Base-by-base conservation (phyloP, 2,888 invertebrate genomes). In the Apotomis betuletana region DNA sequence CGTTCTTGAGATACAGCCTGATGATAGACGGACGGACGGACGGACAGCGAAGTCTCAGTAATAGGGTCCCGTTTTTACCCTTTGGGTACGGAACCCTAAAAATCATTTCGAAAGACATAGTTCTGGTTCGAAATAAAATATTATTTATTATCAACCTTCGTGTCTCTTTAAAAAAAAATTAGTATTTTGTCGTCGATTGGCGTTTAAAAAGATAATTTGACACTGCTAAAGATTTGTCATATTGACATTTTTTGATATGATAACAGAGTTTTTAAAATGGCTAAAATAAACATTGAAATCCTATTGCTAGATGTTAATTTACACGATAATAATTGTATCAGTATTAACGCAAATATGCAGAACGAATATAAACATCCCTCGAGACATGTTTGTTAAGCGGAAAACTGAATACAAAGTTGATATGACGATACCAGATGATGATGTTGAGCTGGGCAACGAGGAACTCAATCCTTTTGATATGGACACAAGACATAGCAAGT, bases 391-490 rank as follows among this genome's bases (percentile, higher is more conserved):
- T 5, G 68, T 83, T 58, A 83, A 79, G 73, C 80, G 83, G 69
- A 80, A 77, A 70, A 78, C 75, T 5, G 81, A 83, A 70, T 85
- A 84, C 65, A 83, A 79, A 67, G 81, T 88, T 27, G 82, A 87
- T 61, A 78, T 85, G 62, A 67, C 75, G 0, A 74, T 88, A 15
- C 72, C 74, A 10, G 81, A 85, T 0, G 79, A 82, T 0, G 87
- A 89, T 73, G 85, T 84, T 70, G 85, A 86, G 67, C 81, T 84
- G 80, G 77, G 84, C 9, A 65, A 75, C 55, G 68, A 78, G 2
- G 71, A 80, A 41, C 49, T 77, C n/a, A 75, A 75, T 44, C 67
- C 77, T 3, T 76, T 76, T 44, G 74, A 77, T 70, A 76, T 78
- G 38, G 73, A 70, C n/a, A 64, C 73, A 49, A 74, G 74, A 63